Evolutionary conservation across 1,140 invertebrate species (phyloP), one percentile per base, ranked within the genome.

Genomic region (Drosophila eugracilis): DNA sequence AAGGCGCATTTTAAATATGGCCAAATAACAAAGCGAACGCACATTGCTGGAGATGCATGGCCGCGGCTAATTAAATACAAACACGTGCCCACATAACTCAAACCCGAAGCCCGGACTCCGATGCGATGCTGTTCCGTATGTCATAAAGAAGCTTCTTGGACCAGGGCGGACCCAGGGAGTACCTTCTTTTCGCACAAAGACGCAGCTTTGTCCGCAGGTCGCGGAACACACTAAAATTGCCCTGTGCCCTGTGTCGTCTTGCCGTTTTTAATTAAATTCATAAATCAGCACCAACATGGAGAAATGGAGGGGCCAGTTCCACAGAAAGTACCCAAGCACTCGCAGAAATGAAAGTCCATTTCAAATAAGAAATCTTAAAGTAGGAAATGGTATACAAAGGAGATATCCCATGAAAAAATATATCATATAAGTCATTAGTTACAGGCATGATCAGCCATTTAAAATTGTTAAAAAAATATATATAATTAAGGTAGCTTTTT

Each of bases 211-310:
- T 70, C 52, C 44, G 39, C 42, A 36, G 55, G 60, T 60, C 57
- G 52, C 42, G 10, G 30, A 24, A 41, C 42, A 47, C 24, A 14
- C 45, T 41, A n/a, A 74, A 44, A 54, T 53, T 77, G 58, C 63
- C 52, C 47, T 41, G 60, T 81, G 73, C 81, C 83, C 73, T 70
- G 60, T 81, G 73, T 86, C 83, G 73, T 70, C 63, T 69, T 77
- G 67, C 59, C 54, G 73, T 72, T 85, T 80, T 85, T 85, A 85
- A 85, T 85, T 86, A 85, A 85, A 85, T 85, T 85, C 81, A 85
- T 85, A 85, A 85, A 85, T 85, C 81, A 85, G 67, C 81, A 55
- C 19, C 34, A 55, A 42, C 45, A 36, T 32, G 39, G 17, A 37
- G 34, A 14, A 59, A 26, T 49, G 57, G 22, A 14, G n/a, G 30